phyloP scores from a whole-genome alignment of 2,797 vertebrate species.

The Protonibea diacanthus region DNA sequence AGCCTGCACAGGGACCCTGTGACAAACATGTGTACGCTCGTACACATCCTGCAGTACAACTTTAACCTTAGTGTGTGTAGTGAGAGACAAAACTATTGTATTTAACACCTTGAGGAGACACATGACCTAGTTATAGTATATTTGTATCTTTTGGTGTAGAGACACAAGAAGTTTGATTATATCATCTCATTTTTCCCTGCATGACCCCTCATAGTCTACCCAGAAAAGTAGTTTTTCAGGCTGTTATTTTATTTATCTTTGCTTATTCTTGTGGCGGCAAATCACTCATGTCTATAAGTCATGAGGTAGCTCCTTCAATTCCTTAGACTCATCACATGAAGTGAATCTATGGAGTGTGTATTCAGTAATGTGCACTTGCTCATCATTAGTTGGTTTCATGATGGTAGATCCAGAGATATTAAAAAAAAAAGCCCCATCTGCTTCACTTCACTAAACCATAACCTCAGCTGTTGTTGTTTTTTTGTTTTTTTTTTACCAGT shows the following conservation, averaged over 20 bases:
- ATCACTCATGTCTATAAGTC: background rate
- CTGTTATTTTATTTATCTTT: background rate
- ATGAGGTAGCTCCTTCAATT: background rate
- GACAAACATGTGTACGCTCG: background rate
- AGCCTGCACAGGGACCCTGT: background rate
- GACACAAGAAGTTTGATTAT: background rate
- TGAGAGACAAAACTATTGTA: background rate
- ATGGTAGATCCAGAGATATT: background rate
- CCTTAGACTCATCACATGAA: background rate
- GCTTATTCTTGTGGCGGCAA: background rate
- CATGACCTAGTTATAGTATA: background rate
- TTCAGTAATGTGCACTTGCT: background rate
- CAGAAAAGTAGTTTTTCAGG: background rate
- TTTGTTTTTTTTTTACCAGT: background rate
- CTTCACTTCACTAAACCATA: slow-evolving; percentile 4
- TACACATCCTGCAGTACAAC: slow-evolving; percentile 12
- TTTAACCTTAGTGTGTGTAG: background rate
- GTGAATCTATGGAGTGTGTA: no score
- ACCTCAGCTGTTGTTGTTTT: background rate
- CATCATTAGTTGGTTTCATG: background rate
- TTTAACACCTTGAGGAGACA: no score
- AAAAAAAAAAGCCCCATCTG: background rate
- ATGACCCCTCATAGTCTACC: background rate
- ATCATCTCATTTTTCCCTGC: background rate
- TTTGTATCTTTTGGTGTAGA: background rate